Conservation (phyloP, 2,888 invertebrate genomes). For the Sympetrum striolatum region DNA sequence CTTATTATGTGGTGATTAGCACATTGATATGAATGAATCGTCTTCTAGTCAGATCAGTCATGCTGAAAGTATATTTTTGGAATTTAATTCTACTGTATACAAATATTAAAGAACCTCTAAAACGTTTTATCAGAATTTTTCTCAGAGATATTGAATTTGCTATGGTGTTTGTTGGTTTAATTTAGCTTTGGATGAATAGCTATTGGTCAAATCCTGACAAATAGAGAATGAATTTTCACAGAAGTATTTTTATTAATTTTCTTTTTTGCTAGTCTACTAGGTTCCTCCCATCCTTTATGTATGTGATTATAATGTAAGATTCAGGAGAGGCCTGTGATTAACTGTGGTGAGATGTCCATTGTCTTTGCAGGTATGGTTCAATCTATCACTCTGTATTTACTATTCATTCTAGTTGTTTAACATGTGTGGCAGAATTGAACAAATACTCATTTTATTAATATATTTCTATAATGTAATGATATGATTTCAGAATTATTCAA, state of each 20-base stretch:
- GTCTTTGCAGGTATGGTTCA: too few species aligned
- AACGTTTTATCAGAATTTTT: background rate
- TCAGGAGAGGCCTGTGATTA: background rate
- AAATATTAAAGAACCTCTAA: background rate
- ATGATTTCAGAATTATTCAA: too few species aligned
- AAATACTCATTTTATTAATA: too few species aligned
- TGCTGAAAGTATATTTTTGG: slow-evolving; percentile 8
- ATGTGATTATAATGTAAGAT: background rate
- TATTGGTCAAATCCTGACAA: too few species aligned
- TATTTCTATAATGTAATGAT: too few species aligned
- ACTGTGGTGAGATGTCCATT: too few species aligned
- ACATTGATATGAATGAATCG: background rate
- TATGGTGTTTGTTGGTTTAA: background rate
- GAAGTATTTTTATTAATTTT: background rate
- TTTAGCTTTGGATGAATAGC: background rate
- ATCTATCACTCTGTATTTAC: too few species aligned
- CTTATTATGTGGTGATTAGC: background rate
- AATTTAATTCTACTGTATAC: background rate
- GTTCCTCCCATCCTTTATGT: background rate
- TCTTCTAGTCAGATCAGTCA: background rate
- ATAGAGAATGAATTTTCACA: background rate
- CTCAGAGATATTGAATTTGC: background rate
- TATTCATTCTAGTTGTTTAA: too few species aligned
- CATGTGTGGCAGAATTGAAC: too few species aligned
- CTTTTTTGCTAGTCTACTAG: background rate